Conservation (phyloP, 2,888 invertebrate genomes). For the Chymomyza procnemis region DNA sequence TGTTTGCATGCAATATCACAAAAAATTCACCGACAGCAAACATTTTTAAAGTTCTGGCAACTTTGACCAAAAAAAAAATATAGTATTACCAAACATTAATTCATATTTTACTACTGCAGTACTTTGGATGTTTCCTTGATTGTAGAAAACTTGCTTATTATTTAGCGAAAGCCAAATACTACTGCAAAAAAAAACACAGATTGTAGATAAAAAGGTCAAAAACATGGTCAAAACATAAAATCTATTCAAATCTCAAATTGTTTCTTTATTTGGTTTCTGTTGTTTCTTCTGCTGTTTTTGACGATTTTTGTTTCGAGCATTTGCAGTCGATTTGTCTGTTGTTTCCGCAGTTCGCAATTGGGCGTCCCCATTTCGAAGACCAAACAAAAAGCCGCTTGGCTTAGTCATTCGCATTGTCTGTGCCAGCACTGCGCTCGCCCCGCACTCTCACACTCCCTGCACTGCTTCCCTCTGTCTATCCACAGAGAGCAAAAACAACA, state of each 20-base stretch:
- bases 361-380: conserved; percentile 19
- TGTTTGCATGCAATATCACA: too few species aligned
- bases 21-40: too few species aligned
- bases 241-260: not conserved
- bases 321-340: not conserved
- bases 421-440: not conserved
- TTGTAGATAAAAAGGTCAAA: not conserved
- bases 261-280: not conserved
- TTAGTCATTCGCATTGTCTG: conserved; percentile 49
- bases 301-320: not conserved
- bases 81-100: too few species aligned
- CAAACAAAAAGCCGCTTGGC: conserved; percentile 19
- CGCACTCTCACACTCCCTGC: not conserved
- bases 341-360: conserved; percentile 54
- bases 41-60: too few species aligned
- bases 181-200: not conserved
- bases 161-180: too few species aligned
- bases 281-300: not conserved
- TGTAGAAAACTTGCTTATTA: too few species aligned
- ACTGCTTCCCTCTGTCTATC: conserved; percentile 12
- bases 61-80: too few species aligned
- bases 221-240: not conserved
- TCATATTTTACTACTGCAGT: too few species aligned
- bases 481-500: conserved; percentile 44
- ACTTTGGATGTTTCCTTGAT: too few species aligned